Percentiles rank a stretch among this genome's conserved stretches.
phyloP scores from a whole-genome alignment of 2,113 vertebrate genomes.

The Oryzias woworae region DNA sequence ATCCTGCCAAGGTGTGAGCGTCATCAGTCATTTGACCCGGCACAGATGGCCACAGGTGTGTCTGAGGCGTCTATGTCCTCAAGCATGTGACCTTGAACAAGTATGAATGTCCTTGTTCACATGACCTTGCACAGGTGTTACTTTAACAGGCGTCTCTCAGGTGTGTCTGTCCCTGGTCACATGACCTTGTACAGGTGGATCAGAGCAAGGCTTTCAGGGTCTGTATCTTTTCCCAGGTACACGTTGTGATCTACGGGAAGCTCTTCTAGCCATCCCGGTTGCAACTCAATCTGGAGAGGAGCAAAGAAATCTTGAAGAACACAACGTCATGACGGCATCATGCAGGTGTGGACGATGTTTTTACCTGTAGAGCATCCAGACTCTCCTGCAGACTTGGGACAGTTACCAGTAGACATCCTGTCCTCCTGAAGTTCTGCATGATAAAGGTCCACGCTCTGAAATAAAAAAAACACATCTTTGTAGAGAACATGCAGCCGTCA shows the following conservation, averaged over 20 bases:
- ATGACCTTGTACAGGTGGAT: slow-evolving; percentile 90
- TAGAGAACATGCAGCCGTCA: neutral
- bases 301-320: neutral
- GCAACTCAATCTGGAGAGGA: slow-evolving; percentile 70
- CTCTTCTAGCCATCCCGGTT: slow-evolving; percentile 85
- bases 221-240: slow-evolving; percentile 77
- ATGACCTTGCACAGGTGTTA: slow-evolving; percentile 84
- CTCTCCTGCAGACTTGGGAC: slow-evolving; percentile 86
- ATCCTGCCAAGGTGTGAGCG: neutral
- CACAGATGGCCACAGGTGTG: slow-evolving; percentile 85
- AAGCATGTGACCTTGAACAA: slow-evolving; percentile 78
- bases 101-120: slow-evolving; percentile 82
- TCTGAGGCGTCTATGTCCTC: slow-evolving; percentile 80
- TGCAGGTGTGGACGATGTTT: neutral
- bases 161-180: slow-evolving; percentile 44
- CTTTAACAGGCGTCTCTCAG: neutral
- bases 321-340: no score
- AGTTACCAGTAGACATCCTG: slow-evolving; percentile 84
- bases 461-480: slow-evolving; percentile 4
- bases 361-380: slow-evolving; percentile 81
- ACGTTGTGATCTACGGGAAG: slow-evolving; percentile 80
- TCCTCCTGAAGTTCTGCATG: slow-evolving; percentile 79
- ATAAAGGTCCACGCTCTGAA: slow-evolving; percentile 87
- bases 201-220: slow-evolving; percentile 83
- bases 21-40: slow-evolving; percentile 74